Conservation (phyloP, 92 coral and sea anemone genomes). For the Plumapathes pennacea region DNA sequence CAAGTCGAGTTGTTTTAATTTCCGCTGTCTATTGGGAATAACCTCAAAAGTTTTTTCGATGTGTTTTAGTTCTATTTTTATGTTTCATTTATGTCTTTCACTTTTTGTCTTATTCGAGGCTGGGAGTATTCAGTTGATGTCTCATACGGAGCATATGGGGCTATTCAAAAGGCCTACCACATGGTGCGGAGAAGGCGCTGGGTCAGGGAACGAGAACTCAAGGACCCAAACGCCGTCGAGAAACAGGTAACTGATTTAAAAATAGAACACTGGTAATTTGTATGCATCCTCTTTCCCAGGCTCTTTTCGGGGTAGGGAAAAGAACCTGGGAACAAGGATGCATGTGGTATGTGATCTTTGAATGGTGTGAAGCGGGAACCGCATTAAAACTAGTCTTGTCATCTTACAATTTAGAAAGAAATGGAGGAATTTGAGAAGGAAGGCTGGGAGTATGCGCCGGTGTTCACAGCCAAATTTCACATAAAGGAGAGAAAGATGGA, state of each 20-base stretch:
- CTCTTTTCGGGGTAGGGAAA: too few species aligned
- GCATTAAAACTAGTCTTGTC: neutral
- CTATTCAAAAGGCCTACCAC: conserved; percentile 89
- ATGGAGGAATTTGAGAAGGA: conserved; percentile 80
- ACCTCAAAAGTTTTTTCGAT: neutral
- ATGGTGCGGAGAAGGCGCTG: conserved; percentile 87
- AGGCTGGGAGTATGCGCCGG: conserved; percentile 95
- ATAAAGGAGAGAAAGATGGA: conserved; percentile 86
- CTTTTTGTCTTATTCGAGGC: conserved; percentile 44
- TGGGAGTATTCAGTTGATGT: conserved; percentile 93
- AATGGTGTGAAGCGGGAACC: too few species aligned
- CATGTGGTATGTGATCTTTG: too few species aligned
- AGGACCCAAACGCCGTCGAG: conserved; percentile 62
- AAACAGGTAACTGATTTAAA: conserved; percentile 68
- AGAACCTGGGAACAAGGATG: too few species aligned
- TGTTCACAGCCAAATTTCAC: conserved; percentile 85
- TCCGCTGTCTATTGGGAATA: too few species aligned
- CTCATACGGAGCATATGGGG: conserved; percentile 83
- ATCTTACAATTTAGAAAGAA: conserved; percentile 45
- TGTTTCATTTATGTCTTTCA: neutral
- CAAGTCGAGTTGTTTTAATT: too few species aligned
- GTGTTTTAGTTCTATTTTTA: neutral
- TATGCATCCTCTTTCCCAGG: too few species aligned
- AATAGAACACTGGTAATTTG: too few species aligned
- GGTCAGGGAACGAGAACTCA: conserved; percentile 85